A percentile compares a stretch with the other conserved stretches of the same genome.
phyloP scores from a whole-genome alignment of 2,113 vertebrate species.

The Atlantisia rogersi region DNA sequence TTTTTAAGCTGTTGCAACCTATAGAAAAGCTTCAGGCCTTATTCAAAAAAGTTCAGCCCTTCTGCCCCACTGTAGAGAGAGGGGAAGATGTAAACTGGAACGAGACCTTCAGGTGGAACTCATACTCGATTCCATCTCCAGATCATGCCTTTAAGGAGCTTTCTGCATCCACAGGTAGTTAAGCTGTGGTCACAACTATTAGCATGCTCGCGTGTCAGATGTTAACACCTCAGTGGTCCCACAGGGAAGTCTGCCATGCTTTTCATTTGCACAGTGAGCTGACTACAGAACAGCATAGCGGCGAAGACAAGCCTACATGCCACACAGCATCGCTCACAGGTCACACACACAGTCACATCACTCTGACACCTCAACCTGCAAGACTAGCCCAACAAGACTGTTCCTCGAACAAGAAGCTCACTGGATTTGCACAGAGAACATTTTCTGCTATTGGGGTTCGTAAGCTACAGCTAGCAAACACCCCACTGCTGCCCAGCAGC shows the following conservation, averaged over 20 bases:
- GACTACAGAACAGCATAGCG: background rate
- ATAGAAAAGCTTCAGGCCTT: background rate
- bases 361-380: background rate
- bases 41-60: background rate
- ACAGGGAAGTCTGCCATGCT: accelerated
- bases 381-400: background rate
- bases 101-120: background rate
- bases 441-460: background rate
- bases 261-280: background rate
- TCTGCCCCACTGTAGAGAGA: background rate
- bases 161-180: background rate
- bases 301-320: background rate
- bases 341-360: background rate
- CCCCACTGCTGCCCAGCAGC: background rate
- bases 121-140: background rate
- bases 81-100: background rate
- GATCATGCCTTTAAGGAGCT: too few species aligned
- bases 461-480: background rate
- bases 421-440: background rate
- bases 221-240: background rate
- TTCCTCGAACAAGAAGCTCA: background rate
- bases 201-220: background rate
- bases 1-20: background rate
- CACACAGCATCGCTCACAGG: background rate
- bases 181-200: background rate